A percentile compares a stretch with the other conserved stretches of the same genome.
phyloP scores from a whole-genome alignment of 2,888 invertebrate genomes.

The Lasioglossum zephyrum region DNA sequence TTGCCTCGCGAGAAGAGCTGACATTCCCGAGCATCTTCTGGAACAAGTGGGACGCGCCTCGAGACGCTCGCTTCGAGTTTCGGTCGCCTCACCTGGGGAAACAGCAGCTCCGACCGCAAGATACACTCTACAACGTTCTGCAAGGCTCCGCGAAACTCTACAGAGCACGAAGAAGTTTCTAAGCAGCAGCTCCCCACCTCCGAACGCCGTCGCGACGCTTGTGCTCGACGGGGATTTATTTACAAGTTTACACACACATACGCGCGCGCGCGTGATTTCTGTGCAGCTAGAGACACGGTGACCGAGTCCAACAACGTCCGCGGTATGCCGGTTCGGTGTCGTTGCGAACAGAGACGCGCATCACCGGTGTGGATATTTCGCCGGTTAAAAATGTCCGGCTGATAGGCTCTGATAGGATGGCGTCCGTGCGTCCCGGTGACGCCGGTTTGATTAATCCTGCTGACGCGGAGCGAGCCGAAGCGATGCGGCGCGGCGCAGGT shows the following conservation, averaged over 20 bases:
- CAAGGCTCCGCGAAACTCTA: not conserved
- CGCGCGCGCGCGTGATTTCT: slow-evolving; percentile 9
- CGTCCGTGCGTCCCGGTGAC: not conserved
- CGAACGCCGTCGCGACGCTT: not conserved
- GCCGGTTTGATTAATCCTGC: slow-evolving; percentile 4
- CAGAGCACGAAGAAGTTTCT: not conserved
- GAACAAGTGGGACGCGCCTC: slow-evolving; percentile 29
- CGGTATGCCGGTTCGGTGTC: not conserved
- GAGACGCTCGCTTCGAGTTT: slow-evolving; percentile 23
- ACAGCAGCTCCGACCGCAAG: not conserved
- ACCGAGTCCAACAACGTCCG: not conserved
- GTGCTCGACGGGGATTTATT: not conserved
- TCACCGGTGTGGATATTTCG: not conserved
- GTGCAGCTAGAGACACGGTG: slow-evolving; percentile 8
- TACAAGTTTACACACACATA: not conserved
- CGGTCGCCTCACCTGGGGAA: slow-evolving; percentile 25
- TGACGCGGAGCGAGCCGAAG: not conserved
- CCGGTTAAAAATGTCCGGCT: not conserved
- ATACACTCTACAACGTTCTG: not conserved
- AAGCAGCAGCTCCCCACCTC: not conserved
- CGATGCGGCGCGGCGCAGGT: not conserved
- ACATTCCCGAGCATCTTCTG: slow-evolving; percentile 38
- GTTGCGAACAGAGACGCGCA: not conserved
- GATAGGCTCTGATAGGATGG: not conserved
- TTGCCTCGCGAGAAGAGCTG: not conserved